Percentiles rank a stretch among this genome's conserved stretches.
Evolutionary conservation across 2,797 vertebrate species (phyloP).

Genomic region (Pipistrellus kuhlii): DNA sequence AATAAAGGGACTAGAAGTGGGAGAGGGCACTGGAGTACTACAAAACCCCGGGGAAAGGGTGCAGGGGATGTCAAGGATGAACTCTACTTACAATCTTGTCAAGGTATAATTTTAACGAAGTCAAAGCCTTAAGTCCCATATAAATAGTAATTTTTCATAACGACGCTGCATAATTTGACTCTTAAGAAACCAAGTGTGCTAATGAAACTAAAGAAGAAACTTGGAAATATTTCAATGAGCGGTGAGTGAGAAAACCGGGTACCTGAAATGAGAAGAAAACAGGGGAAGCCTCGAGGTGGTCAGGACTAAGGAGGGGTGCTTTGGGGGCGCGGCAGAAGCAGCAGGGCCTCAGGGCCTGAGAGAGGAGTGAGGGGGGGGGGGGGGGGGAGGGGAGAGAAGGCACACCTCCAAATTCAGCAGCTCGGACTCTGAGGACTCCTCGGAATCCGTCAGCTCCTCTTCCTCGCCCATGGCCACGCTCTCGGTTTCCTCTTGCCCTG

Average conservation of each 20-base stretch:
- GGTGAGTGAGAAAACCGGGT: background rate
- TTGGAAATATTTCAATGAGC: background rate
- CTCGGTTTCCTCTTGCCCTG: background rate
- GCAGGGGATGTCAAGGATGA: background rate
- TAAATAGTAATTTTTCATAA: background rate
- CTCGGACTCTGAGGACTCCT: constrained; percentile 73
- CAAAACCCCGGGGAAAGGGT: background rate
- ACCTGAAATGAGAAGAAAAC: background rate
- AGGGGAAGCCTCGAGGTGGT: accelerated
- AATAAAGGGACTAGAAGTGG: background rate
- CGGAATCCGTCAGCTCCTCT: constrained; percentile 25
- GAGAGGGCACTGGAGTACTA: background rate
- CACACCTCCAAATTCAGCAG: constrained; percentile 81
- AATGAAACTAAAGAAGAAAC: background rate
- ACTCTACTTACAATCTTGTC: background rate
- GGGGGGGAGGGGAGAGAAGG: accelerated
- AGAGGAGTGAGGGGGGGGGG: no score
- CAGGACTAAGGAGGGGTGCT: background rate
- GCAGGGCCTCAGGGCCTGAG: background rate
- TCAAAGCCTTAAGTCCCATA: background rate
- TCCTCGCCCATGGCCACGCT: background rate
- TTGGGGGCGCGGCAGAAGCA: background rate
- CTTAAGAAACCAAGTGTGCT: background rate
- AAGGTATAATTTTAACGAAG: background rate
- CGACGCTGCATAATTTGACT: background rate